A percentile compares a stretch with the other conserved stretches of the same genome.
Conservation (phyloP, 2,888 invertebrate species). For the Trachelus iudaicus region DNA sequence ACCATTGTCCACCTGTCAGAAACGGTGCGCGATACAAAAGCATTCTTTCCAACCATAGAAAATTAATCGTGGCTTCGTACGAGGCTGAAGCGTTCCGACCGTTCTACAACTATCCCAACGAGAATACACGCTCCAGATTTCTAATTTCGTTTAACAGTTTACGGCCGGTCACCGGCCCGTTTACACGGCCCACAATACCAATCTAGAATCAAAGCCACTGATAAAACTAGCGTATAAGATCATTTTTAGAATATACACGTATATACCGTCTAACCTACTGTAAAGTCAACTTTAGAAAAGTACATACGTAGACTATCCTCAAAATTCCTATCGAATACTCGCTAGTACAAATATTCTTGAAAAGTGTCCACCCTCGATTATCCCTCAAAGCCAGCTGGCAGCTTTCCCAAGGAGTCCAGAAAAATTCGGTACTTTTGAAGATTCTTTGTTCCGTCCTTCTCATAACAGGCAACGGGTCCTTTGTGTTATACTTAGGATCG, state of each 20-base stretch:
- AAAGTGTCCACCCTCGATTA: neutral
- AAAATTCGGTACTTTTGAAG: neutral
- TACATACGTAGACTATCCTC: neutral
- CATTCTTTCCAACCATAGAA: neutral
- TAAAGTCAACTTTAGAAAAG: neutral
- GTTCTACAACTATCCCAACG: neutral
- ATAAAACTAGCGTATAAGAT: neutral
- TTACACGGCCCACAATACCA: neutral
- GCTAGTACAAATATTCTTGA: neutral
- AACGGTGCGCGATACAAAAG: neutral
- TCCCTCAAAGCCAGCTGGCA: neutral
- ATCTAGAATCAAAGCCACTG: neutral
- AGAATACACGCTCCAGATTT: neutral
- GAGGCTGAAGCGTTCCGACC: neutral
- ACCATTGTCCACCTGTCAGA: neutral
- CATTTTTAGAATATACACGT: neutral
- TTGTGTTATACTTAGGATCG: neutral
- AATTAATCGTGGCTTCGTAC: neutral
- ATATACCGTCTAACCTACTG: neutral
- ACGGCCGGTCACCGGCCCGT: neutral
- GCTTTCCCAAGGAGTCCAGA: neutral
- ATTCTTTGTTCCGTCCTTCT: neutral
- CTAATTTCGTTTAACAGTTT: neutral
- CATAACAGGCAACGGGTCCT: neutral
- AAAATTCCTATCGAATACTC: neutral